Percentiles rank a stretch among this genome's conserved stretches.
phyloP scores from a whole-genome alignment of 1,140 invertebrate species.

The Octopus sinensis region DNA sequence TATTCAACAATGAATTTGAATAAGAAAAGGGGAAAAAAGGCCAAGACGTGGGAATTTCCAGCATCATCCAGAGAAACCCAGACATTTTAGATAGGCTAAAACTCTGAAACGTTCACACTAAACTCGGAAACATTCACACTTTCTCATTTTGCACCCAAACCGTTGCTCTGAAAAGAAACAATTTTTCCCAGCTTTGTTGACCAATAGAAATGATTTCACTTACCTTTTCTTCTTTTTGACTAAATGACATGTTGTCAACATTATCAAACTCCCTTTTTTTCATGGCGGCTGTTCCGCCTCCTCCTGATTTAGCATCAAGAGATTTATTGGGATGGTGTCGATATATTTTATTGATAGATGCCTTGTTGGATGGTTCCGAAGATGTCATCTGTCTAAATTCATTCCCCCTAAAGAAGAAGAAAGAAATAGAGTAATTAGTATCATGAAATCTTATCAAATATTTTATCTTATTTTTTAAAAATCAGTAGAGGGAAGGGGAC shows the following conservation, averaged over 20 bases:
- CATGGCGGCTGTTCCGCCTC: slow-evolving; percentile 9
- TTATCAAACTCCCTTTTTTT: slow-evolving; percentile 15
- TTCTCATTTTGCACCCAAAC: too few relatives aligned
- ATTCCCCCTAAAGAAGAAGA: slow-evolving; percentile 3
- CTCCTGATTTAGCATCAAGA: not conserved
- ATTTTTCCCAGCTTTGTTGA: too few relatives aligned
- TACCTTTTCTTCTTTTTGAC: slow-evolving; percentile 14
- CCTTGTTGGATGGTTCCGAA: not conserved
- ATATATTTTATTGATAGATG: not conserved
- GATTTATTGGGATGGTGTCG: not conserved
- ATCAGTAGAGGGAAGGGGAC: too few relatives aligned
- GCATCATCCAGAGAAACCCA: too few relatives aligned
- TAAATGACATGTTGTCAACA: not conserved
- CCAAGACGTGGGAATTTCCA: too few relatives aligned
- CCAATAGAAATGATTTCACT: not conserved
- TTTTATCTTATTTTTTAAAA: not conserved
- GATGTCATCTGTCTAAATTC: slow-evolving; percentile 14
- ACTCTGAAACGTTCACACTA: too few relatives aligned
- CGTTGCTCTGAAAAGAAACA: too few relatives aligned
- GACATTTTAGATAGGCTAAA: too few relatives aligned
- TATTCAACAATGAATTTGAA: too few relatives aligned
- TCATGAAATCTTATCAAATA: not conserved
- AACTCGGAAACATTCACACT: too few relatives aligned
- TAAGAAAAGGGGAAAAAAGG: too few relatives aligned
- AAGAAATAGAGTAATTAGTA: not conserved